Conservation (phyloP, 2,797 vertebrate genomes). For the Tauraco hartlaubi region DNA sequence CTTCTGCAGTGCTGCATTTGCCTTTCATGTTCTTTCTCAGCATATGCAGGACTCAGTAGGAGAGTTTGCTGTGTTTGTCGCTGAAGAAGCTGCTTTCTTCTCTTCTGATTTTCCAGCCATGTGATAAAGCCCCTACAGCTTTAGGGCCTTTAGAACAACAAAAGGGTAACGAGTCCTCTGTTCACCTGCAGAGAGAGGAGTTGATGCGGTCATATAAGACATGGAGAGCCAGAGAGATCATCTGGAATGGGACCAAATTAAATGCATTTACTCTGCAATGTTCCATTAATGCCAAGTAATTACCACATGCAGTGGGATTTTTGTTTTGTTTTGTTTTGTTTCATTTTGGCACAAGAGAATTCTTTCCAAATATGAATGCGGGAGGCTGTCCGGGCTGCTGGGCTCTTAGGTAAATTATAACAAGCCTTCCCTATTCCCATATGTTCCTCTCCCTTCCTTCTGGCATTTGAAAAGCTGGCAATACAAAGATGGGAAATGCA, state of each 20-base stretch:
- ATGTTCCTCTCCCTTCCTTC: conserved; percentile 5
- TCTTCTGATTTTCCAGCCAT: conserved; percentile 19
- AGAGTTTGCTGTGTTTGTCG: background rate
- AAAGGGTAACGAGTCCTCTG: conserved; percentile 60
- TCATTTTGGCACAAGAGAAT: conserved; percentile 54
- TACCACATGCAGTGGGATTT: conserved; percentile 59
- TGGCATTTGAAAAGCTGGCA: conserved; percentile 24
- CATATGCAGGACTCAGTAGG: background rate
- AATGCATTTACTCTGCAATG: conserved; percentile 66
- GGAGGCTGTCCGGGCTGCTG: background rate
- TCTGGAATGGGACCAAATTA: conserved; percentile 70
- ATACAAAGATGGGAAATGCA: conserved; percentile 4
- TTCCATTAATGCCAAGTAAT: conserved; percentile 75
- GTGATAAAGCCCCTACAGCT: conserved; percentile 44
- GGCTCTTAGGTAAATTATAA: conserved; percentile 55
- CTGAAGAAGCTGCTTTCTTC: conserved; percentile 31
- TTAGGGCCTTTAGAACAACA: conserved; percentile 55
- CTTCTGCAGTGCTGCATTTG: background rate
- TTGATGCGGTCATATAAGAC: conserved; percentile 31
- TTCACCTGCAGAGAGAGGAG: conserved; percentile 63
- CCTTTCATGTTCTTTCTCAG: background rate
- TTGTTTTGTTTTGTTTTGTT: conserved; percentile 63
- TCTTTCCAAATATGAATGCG: conserved; percentile 59
- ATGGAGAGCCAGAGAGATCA: conserved; percentile 48
- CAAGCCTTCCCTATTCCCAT: conserved; percentile 38